Percentiles rank a stretch among this genome's conserved stretches.
Conservation (phyloP, 2,888 invertebrate species). For the Dorcus hopei region DNA sequence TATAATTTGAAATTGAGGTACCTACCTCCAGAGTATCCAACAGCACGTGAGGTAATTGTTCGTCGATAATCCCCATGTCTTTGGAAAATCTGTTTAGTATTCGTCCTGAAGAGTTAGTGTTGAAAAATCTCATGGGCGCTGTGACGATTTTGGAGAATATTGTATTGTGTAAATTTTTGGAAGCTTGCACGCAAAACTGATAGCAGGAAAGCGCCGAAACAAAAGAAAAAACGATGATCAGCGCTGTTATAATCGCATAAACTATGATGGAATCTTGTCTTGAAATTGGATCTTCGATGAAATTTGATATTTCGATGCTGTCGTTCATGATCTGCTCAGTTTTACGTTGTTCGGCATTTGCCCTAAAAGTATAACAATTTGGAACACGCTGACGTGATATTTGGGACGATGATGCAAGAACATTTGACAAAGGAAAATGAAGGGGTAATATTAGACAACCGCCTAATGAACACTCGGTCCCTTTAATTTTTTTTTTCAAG, state of each 20-base stretch:
- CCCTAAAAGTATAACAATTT: conserved; percentile 9
- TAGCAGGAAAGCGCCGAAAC: conserved; percentile 54
- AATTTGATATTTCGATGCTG: conserved; percentile 3
- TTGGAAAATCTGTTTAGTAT: conserved; percentile 72
- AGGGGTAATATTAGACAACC: no score
- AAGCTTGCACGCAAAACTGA: conserved; percentile 52
- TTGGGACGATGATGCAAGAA: no score
- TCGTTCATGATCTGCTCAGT: not conserved
- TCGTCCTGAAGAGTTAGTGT: conserved; percentile 61
- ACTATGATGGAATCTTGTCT: conserved; percentile 38
- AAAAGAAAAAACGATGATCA: conserved; percentile 46
- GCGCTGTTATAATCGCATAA: conserved; percentile 44
- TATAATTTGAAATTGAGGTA: conserved; percentile 32
- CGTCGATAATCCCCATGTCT: conserved; percentile 63
- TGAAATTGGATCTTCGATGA: conserved; percentile 3
- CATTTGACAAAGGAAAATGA: no score
- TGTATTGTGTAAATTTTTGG: conserved; percentile 55
- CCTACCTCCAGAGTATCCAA: conserved; percentile 52
- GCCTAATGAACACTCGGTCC: no score
- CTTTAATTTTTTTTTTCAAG: no score
- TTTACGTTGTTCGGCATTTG: conserved; percentile 15
- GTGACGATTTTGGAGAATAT: conserved; percentile 58
- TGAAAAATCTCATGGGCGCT: conserved; percentile 67
- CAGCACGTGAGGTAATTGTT: conserved; percentile 51
- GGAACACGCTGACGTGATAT: no score